A percentile compares a stretch with the other conserved stretches of the same genome.
Conservation (phyloP, 23 tunicate genomes). For the Ciona savignyi region DNA sequence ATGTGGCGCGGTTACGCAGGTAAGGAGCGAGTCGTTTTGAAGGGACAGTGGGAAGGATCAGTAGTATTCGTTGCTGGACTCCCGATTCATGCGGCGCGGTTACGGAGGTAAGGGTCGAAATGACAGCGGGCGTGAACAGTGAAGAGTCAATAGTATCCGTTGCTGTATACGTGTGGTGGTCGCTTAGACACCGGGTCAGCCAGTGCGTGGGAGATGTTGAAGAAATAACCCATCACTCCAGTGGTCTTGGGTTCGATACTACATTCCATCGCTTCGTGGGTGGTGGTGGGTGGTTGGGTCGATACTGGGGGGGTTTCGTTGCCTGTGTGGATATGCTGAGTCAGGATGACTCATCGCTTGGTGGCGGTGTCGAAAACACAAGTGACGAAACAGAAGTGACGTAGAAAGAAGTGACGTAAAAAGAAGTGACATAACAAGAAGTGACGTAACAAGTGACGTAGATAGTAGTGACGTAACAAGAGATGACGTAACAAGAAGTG, state of each 20-base stretch:
- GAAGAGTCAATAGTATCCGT: background rate
- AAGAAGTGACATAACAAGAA: background rate
- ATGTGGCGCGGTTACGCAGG: too few relatives aligned
- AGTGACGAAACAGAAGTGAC: background rate
- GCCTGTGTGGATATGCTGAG: background rate
- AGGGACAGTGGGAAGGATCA: too few relatives aligned
- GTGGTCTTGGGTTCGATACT: background rate
- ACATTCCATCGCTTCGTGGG: background rate
- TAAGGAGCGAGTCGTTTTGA: too few relatives aligned
- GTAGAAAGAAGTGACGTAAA: background rate
- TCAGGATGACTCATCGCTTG: background rate
- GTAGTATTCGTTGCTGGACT: too few relatives aligned
- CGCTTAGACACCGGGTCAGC: conserved; percentile 1
- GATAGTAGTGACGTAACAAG: too few relatives aligned
- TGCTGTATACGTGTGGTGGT: background rate
- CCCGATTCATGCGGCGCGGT: too few relatives aligned
- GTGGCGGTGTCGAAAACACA: background rate
- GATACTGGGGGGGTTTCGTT: too few relatives aligned
- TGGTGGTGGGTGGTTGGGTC: too few relatives aligned
- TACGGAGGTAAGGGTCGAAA: too few relatives aligned
- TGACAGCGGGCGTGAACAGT: background rate
- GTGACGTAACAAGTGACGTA: too few relatives aligned
- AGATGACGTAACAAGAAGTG: too few relatives aligned
- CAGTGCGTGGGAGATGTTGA: background rate
- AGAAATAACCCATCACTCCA: background rate